Evolutionary conservation across 2,113 vertebrate species (phyloP).

Genomic region (Balaenoptera acutorostrata): DNA sequence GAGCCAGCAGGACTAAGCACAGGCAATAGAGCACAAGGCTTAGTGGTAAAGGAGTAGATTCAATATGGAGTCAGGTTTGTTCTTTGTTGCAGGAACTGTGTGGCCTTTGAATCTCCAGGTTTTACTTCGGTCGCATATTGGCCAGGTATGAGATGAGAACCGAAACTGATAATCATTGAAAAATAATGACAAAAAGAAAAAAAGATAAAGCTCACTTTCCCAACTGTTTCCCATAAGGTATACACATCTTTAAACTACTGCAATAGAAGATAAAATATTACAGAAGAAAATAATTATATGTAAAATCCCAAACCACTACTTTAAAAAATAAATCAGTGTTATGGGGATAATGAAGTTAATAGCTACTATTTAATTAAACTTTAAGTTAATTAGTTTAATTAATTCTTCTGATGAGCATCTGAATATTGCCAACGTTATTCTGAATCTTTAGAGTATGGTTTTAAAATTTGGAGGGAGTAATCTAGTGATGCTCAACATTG

Average conservation of each 20-base stretch:
- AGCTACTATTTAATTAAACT: constrained; percentile 64
- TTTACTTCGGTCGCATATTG: neutral
- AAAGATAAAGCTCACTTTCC: neutral
- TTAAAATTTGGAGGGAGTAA: constrained; percentile 35
- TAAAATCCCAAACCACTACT: constrained; percentile 10
- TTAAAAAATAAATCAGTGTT: constrained; percentile 34
- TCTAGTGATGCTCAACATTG: constrained; percentile 14
- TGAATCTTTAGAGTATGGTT: constrained; percentile 21
- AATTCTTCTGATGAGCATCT: constrained; percentile 50
- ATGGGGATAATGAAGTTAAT: constrained; percentile 59
- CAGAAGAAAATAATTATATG: neutral
- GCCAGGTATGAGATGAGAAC: neutral
- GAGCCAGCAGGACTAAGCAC: neutral
- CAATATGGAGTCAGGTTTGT: neutral
- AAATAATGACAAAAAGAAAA: neutral
- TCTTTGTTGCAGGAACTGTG: neutral
- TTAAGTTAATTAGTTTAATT: constrained; percentile 55
- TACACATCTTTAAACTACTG: neutral
- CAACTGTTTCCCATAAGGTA: neutral
- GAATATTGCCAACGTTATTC: constrained; percentile 41
- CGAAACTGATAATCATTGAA: neutral
- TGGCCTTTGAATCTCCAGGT: neutral
- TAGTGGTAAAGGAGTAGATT: neutral
- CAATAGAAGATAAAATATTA: constrained; percentile 14
- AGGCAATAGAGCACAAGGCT: neutral